Conservation (phyloP, 2,888 invertebrate genomes). For the Lepidochitona cinerea region DNA sequence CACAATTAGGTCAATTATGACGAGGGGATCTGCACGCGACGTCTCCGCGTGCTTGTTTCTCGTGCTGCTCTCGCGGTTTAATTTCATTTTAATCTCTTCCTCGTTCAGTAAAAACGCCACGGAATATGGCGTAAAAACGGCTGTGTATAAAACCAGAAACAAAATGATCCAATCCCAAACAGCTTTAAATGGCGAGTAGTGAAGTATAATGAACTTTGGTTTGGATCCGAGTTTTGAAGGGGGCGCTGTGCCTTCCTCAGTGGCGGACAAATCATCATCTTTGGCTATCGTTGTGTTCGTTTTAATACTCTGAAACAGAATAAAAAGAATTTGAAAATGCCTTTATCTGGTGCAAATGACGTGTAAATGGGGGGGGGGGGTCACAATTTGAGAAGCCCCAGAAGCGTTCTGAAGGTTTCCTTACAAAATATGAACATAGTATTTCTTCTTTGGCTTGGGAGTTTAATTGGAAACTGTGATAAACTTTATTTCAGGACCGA, state of each 20-base stretch:
- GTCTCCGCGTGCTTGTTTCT: conserved; percentile 59
- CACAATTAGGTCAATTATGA: conserved; percentile 70
- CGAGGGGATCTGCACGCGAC: conserved; percentile 67
- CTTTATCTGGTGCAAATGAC: too few relatives aligned
- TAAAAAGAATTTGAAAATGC: too few relatives aligned
- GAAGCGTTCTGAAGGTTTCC: too few relatives aligned
- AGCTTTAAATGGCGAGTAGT: conserved; percentile 71
- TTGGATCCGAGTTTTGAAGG: conserved; percentile 17
- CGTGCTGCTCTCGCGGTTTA: conserved; percentile 61
- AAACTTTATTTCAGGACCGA: too few relatives aligned
- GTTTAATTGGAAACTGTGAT: too few relatives aligned
- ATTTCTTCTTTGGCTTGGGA: too few relatives aligned
- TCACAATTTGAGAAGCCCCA: too few relatives aligned
- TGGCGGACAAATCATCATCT: conserved; percentile 1
- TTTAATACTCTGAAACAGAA: background rate
- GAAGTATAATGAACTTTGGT: conserved; percentile 69
- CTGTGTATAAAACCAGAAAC: conserved; percentile 70
- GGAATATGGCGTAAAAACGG: conserved; percentile 70
- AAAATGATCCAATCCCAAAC: conserved; percentile 72
- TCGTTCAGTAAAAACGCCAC: conserved; percentile 69
- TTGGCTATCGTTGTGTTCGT: conserved; percentile 17
- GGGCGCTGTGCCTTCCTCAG: background rate
- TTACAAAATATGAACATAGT: too few relatives aligned
- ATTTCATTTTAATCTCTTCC: conserved; percentile 60
- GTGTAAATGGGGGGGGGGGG: too few relatives aligned